Evolutionary conservation across 2,888 invertebrate genomes (phyloP).

Genomic region (Lepidonotus clava): DNA sequence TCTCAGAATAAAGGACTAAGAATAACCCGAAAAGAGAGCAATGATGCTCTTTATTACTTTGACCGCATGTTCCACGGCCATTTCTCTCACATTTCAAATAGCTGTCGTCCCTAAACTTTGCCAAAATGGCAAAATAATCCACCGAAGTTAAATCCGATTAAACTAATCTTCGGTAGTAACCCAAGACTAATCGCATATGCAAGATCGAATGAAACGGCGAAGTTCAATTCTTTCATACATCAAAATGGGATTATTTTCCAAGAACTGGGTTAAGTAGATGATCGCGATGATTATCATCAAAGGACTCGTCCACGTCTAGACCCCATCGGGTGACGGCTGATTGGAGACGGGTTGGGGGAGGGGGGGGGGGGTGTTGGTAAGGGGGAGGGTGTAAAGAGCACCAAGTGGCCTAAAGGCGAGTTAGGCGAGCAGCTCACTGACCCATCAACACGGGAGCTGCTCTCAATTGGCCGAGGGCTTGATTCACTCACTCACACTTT

Average conservation of each 20-base stretch:
- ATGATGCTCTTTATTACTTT: no score
- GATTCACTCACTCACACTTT: neutral
- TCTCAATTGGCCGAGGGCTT: neutral
- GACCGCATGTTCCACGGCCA: no score
- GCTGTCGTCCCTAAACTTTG: no score
- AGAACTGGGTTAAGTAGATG: slow-evolving; percentile 17
- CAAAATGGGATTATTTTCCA: neutral
- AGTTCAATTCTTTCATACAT: no score
- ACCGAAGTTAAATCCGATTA: no score
- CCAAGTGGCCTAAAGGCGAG: neutral
- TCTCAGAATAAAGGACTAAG: no score
- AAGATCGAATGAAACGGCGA: no score
- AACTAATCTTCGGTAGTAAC: no score
- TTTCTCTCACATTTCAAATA: no score
- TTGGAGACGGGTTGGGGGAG: neutral
- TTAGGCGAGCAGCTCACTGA: neutral
- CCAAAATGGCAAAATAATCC: no score
- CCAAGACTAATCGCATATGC: no score
- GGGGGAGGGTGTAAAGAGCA: neutral
- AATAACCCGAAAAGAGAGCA: no score
- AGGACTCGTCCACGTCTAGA: neutral
- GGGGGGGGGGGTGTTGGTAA: neutral
- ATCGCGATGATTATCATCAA: slow-evolving; percentile 29
- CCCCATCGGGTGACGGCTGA: neutral
- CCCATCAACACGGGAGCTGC: neutral